A percentile compares a stretch with the other conserved stretches of the same genome.
Conservation (phyloP, 2,797 vertebrate species). For the Micrastur ruficollis region DNA sequence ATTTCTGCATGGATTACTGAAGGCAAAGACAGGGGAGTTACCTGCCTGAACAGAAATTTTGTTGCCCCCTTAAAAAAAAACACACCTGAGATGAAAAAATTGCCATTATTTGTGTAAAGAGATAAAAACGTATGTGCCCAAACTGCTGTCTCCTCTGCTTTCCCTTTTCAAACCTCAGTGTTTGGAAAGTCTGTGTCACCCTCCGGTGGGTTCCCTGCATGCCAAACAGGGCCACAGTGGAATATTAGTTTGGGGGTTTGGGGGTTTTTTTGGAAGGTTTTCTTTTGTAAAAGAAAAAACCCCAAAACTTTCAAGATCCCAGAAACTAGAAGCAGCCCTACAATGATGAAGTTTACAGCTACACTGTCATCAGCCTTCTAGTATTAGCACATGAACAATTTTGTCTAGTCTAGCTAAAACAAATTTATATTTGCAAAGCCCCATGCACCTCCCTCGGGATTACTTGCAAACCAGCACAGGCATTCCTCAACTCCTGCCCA, state of each 20-base stretch:
- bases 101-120: neutral
- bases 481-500: neutral
- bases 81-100: neutral
- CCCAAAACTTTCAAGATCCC: neutral
- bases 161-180: neutral
- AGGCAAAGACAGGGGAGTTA: neutral
- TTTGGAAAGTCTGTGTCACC: neutral
- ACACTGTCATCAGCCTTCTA: neutral
- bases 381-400: neutral
- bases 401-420: neutral
- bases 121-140: neutral
- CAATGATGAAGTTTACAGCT: neutral
- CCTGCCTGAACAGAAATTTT: neutral
- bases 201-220: neutral
- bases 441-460: neutral
- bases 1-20: neutral
- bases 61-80: neutral
- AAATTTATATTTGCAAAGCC: neutral
- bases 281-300: accelerated
- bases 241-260: neutral
- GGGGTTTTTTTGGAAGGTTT: neutral
- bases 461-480: neutral
- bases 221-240: neutral
- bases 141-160: neutral
- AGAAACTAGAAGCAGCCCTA: neutral